Conservation (phyloP, 2,113 vertebrate species). For the Ameiurus melas region DNA sequence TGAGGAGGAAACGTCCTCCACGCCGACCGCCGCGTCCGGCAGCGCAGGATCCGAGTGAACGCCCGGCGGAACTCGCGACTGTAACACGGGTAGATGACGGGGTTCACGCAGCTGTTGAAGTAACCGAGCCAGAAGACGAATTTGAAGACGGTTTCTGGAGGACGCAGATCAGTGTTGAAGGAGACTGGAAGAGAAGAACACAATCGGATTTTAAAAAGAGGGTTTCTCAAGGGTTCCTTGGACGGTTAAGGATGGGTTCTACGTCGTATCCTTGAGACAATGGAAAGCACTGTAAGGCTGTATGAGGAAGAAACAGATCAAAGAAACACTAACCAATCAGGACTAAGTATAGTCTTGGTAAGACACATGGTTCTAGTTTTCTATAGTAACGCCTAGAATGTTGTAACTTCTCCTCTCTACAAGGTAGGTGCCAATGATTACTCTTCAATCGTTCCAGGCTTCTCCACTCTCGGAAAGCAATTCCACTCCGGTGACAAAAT, state of each 20-base stretch:
- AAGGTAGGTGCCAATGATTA: background rate
- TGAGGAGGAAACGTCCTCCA: slow-evolving; percentile 39
- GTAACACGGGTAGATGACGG: slow-evolving; percentile 97
- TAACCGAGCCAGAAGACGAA: slow-evolving; percentile 98
- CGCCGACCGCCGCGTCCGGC: slow-evolving; percentile 71
- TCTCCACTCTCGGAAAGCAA: background rate
- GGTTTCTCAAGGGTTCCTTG: background rate
- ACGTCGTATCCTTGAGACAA: background rate
- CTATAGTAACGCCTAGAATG: background rate
- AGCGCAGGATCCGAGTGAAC: slow-evolving; percentile 88
- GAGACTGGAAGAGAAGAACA: slow-evolving; percentile 27
- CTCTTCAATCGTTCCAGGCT: background rate
- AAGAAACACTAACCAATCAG: background rate
- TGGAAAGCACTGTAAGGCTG: background rate
- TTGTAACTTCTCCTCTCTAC: background rate
- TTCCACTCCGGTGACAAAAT: background rate
- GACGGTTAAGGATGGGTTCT: background rate
- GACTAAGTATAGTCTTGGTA: background rate
- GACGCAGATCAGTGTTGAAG: slow-evolving; percentile 74
- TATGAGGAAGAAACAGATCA: background rate
- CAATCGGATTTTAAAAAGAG: background rate
- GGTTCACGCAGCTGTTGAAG: slow-evolving; percentile 98
- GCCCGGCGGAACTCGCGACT: slow-evolving; percentile 97
- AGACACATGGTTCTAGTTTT: background rate
- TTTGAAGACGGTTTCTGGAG: slow-evolving; percentile 86